Conservation (phyloP, 2,888 invertebrate genomes). For the Stenolophus ochropezus region DNA sequence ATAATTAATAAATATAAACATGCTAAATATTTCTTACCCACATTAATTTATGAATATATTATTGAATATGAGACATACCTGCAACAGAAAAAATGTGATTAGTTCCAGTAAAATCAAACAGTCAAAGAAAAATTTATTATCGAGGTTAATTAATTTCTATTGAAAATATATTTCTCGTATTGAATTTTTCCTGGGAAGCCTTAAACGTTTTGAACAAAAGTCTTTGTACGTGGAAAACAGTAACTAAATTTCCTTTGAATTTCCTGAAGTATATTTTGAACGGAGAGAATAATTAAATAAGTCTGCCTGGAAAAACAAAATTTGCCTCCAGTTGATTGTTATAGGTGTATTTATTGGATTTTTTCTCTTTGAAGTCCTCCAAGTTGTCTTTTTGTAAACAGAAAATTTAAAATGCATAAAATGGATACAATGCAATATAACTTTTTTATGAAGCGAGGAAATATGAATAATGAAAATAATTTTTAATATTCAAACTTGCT, state of each 20-base stretch:
- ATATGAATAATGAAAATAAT: constrained; percentile 53
- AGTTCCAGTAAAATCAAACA: too few species aligned
- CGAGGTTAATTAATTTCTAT: neutral
- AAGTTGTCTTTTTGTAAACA: constrained; percentile 38
- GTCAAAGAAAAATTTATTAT: too few species aligned
- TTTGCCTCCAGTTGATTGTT: constrained; percentile 23
- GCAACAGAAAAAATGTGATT: too few species aligned
- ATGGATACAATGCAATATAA: constrained; percentile 29
- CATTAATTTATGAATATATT: too few species aligned
- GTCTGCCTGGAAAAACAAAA: constrained; percentile 15
- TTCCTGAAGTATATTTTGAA: constrained; percentile 16
- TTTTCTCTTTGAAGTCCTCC: constrained; percentile 37
- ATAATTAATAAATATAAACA: too few species aligned
- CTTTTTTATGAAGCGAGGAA: constrained; percentile 44
- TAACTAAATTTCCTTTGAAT: constrained; percentile 27
- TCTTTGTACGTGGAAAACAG: constrained; percentile 15
- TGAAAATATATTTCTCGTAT: constrained; percentile 1
- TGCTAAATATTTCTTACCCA: too few species aligned
- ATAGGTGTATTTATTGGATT: constrained; percentile 44
- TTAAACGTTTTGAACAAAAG: constrained; percentile 13
- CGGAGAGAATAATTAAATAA: constrained; percentile 24
- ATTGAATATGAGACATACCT: too few species aligned
- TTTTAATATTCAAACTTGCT: constrained; percentile 49
- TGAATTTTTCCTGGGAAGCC: neutral
- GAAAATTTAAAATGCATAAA: constrained; percentile 41